A percentile compares a stretch with the other conserved stretches of the same genome.
Conservation (phyloP, 2,888 invertebrate species). For the Tachina grossa region DNA sequence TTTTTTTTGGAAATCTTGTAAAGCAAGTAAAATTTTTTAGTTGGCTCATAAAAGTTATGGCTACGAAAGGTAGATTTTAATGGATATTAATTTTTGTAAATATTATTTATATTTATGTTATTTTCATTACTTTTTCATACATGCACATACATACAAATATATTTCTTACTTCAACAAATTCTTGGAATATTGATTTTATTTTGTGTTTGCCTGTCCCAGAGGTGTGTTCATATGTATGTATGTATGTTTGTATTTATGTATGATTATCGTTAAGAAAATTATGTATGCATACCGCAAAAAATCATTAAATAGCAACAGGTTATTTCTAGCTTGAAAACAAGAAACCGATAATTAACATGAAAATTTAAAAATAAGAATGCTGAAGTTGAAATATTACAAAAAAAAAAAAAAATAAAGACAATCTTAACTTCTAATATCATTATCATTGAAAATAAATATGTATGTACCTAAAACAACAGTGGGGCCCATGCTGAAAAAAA, state of each 20-base stretch:
- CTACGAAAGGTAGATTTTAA: neutral
- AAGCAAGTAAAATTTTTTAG: neutral
- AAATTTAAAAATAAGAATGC: conserved; percentile 20
- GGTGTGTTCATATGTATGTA: neutral
- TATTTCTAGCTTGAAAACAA: conserved; percentile 50
- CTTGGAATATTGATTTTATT: conserved; percentile 43
- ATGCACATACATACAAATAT: neutral
- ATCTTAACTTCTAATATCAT: conserved; percentile 12
- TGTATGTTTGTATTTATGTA: neutral
- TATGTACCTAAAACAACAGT: conserved; percentile 15
- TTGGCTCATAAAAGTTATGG: neutral
- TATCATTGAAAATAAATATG: neutral
- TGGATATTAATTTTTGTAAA: neutral
- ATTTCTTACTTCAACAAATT: conserved; percentile 32
- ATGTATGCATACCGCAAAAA: conserved; percentile 65
- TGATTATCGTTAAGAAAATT: conserved; percentile 41
- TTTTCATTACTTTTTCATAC: neutral
- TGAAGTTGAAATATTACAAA: conserved; percentile 29
- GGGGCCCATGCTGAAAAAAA: neutral
- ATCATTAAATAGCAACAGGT: conserved; percentile 61
- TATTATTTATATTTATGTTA: neutral
- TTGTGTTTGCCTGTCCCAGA: neutral
- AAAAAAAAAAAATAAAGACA: neutral
- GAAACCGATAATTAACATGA: conserved; percentile 55
- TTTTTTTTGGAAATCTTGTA: too few relatives aligned